Base-by-base conservation (phyloP, 2,888 invertebrate genomes). In the Hirtodrosophila cameraria region DNA sequence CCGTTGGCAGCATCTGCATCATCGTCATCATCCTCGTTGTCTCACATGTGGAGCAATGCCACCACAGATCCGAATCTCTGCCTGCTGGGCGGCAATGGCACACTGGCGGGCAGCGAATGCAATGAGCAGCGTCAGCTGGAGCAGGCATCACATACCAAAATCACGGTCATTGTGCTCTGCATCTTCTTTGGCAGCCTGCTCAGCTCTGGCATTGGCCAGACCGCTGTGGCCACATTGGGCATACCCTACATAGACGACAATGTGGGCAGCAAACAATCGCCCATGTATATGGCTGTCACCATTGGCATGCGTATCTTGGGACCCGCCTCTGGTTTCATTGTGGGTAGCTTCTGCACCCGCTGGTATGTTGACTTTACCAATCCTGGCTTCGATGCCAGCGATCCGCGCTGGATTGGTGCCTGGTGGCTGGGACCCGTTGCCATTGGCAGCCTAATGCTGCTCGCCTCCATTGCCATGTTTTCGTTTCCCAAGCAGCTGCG, bases 211-310 rank as follows among this genome's bases (percentile, higher is more conserved):
- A 95, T 97, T 91, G 97, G 97, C 0, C 97, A 97, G 91, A 97
- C 97, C 0, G 97, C 97, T 9, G 97, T 97, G 53, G 96, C 96
- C 78, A 97, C 97, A 13, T 93, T 97, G 33, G 97, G 97, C 12
- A 97, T 97, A 83, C 97, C 97, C 3, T 97, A 97, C 90, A 96
- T 97, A 71, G 97, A 97, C 83, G 97, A 97, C 90, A 97, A 97
- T 90, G 97, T 97, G 59, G 96, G 96, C 83, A 96, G 96, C 91
- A 93, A 96, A 85, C 97, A 97, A 90, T 97, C 97, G 58, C 97
- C 97, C 18, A 93, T 97, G 75, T 97, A 97, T 92, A 96, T 97
- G 92, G 97, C 97, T 12, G 97, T 97, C 72, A 97, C 97, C 18
- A 97, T 97, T 85, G 97, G 97, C 48, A 96, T 97, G 48, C 92